phyloP scores from a whole-genome alignment of 1,140 invertebrate species.

The Latrodectus geometricus region DNA sequence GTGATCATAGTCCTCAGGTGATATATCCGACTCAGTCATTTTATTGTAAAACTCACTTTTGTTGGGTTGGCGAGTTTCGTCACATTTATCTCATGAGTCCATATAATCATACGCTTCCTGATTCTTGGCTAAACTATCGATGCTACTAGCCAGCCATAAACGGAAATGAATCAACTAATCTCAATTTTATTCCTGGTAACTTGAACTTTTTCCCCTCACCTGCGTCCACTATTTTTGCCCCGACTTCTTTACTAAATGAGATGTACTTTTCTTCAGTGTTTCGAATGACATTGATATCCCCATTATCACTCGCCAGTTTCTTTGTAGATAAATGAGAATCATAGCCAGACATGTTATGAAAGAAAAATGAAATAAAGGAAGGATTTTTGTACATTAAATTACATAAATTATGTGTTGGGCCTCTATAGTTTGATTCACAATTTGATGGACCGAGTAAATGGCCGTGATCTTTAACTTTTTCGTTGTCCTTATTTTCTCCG shows the following conservation, averaged over 20 bases:
- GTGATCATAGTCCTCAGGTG: neutral
- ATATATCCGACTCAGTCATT: slow-evolving; percentile 2
- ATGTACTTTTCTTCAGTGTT: slow-evolving; percentile 27
- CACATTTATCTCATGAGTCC: slow-evolving; percentile 8
- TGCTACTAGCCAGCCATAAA: neutral
- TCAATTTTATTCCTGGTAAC: neutral
- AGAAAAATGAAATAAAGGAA: neutral
- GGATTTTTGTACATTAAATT: slow-evolving; percentile 9
- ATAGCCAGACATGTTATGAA: neutral
- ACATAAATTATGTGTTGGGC: neutral
- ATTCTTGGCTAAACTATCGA: neutral
- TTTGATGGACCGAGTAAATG: neutral
- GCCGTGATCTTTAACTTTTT: slow-evolving; percentile 6
- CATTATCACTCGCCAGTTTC: neutral
- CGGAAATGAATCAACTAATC: slow-evolving; percentile 21
- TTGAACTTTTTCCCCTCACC: too few relatives aligned
- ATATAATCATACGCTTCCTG: slow-evolving; percentile 2
- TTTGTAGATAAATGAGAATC: slow-evolving; percentile 3
- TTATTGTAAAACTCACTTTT: slow-evolving; percentile 12
- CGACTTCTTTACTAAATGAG: slow-evolving; percentile 5
- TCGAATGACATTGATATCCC: neutral
- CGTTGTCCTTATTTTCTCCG: neutral
- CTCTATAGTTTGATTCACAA: neutral
- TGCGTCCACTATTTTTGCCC: too few relatives aligned
- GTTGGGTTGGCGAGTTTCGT: neutral